These are phyloP conservation scores for Eurytoma californica DNA, from an alignment of 2,888 invertebrate species.

Conservation along the genomic window DNA sequence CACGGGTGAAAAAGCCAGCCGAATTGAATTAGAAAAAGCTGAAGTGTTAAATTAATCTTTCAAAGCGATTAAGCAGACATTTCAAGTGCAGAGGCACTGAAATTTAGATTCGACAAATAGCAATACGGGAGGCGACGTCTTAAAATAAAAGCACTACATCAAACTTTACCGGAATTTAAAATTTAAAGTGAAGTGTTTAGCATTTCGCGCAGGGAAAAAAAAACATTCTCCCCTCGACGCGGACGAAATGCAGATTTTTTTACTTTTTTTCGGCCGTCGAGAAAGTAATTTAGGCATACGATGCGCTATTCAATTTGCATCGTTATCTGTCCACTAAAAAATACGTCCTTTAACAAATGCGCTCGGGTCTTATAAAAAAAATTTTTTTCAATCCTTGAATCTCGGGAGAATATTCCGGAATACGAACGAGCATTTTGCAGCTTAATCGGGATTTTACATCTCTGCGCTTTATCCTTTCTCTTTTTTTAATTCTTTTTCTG, in stretches of 20 bases:
- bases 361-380: slow-evolving; percentile 4
- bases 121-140: background rate
- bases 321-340: slow-evolving; percentile 12
- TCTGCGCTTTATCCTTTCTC: background rate
- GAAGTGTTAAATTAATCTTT: too few relatives aligned
- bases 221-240: background rate
- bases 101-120: slow-evolving; percentile 17
- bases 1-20: too few relatives aligned
- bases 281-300: slow-evolving; percentile 45
- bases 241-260: slow-evolving; percentile 43
- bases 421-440: slow-evolving; percentile 14
- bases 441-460: slow-evolving; percentile 22
- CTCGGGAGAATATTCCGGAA: slow-evolving; percentile 11
- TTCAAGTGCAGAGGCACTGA: background rate
- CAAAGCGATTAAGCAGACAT: background rate
- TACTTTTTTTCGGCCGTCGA: background rate
- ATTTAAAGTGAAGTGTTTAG: slow-evolving; percentile 38
- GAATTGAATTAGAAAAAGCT: too few relatives aligned
- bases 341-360: background rate
- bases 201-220: slow-evolving; percentile 33
- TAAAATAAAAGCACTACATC: slow-evolving; percentile 20
- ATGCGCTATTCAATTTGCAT: slow-evolving; percentile 44
- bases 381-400: slow-evolving; percentile 9
- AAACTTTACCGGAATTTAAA: slow-evolving; percentile 38
- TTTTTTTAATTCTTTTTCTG: too few relatives aligned